Base-by-base conservation (phyloP, 2,797 vertebrate species). In the Hafferia zeledoni region DNA sequence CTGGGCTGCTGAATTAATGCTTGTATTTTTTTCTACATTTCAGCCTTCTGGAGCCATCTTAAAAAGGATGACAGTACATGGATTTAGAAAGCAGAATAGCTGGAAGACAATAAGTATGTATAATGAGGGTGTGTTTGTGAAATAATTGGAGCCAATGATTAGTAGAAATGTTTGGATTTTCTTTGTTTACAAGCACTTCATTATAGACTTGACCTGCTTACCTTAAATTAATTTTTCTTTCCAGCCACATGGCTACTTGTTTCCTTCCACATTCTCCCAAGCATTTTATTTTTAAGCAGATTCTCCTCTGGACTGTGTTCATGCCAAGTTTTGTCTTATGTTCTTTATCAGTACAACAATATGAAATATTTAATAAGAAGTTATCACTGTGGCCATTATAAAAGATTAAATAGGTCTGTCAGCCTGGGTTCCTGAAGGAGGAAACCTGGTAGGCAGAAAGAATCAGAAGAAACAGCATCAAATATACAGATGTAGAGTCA, bases 311-410 rank as follows among this genome's bases (percentile, higher is more conserved):
- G 89, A 92, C 49, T 8, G 15, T 4, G 3, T 75, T 90, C 80
- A 63, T 95, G 95, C 93, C 97, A 96, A 96, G 79, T 95, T 98
- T 97, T 97, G 91, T 97, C 91, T 95, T 92, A 57, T 95, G 86
- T 94, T 97, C 80, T 94, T 95, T 97, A 97, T 97, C 93, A 93
- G 86, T 94, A 97, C 94, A 98, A 97, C 96, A 97, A 64, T 93
- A 97, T 98, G 80, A 98, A 98, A 98, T 98, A 98, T 98, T 98
- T 97, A 98, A 87, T 91, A 97, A 94, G 87, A 97, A 93, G 90
- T 97, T 98, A 98, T 97, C 92, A 80, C 88, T 93, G 92, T 97
- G 93, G 96, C 89, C 87, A 96, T 89, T 97, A 98, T 98, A 79
- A 98, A 98, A 98, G 84, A 97, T 98, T 98, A 96, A 98, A 97